Evolutionary conservation across 1,140 invertebrate species (phyloP), one percentile per base, ranked within the genome.

Genomic region (Cotesia chilonis): DNA sequence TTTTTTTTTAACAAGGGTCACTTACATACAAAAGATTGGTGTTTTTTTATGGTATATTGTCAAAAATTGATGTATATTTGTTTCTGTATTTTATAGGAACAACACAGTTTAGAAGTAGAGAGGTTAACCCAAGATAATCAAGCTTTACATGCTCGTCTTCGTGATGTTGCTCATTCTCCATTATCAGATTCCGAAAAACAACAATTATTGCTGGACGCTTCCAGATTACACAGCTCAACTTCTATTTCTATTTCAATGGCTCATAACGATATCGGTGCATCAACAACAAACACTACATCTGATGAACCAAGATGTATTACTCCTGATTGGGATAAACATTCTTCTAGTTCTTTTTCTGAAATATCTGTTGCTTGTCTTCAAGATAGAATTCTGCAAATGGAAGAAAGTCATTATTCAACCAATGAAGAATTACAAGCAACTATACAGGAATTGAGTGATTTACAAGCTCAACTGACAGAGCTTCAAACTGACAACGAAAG

Each of bases 391-490:
- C 89, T 95, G 77, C 95, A 97, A 85, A 89, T 89, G 88, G 89
- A 89, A 75, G 89, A 89, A 74, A 89, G 87, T 3, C 87, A 88
- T 81, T 90, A 88, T 77, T 92, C 93, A 64, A 98, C 96, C n/a
- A 96, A 95, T 82, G 96, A 98, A 87, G 96, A 98, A 85, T 88
- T 98, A 0, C 96, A 98, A 87, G 96, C 96, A 0, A 98, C 96
- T 0, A 88, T 98, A 55, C 96, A 97, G 78, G 96, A 98, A 86
- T 86, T 98, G 68, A 93, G 94, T 47, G 96, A 98, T 84, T 87
- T 98, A 41, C 95, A 94, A 84, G 90, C 92, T 35, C 94, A 96
- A 83, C 88, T 97, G 66, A 91, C 91, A 6, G 95, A 96, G 80
- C 89, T 96, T 2, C 95, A 96, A 82, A 89, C 92, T 3, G 95